These are phyloP conservation scores for Anoplius nigerrimus DNA, from an alignment of 2,888 invertebrate genomes.

Conservation along the genomic window DNA sequence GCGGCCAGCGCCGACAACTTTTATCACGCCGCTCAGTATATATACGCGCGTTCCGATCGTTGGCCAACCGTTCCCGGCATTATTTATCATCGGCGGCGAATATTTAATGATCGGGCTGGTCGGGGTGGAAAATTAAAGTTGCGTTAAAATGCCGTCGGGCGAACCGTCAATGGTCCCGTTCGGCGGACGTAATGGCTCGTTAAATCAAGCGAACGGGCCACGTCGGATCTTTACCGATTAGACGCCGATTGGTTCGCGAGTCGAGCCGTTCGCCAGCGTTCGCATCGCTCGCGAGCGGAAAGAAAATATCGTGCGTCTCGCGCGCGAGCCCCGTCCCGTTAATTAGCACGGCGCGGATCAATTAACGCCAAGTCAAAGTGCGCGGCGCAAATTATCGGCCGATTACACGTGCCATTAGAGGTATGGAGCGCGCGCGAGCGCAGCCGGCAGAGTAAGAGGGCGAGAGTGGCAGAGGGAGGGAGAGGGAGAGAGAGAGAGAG, in stretches of 20 bases:
- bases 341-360: slow-evolving; percentile 37
- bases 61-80: too few relatives aligned
- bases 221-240: too few relatives aligned
- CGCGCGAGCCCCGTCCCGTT: slow-evolving; percentile 33
- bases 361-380: slow-evolving; percentile 53
- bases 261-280: not conserved
- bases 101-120: not conserved
- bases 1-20: too few relatives aligned
- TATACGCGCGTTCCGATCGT: too few relatives aligned
- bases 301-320: not conserved
- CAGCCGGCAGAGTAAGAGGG: slow-evolving; percentile 6
- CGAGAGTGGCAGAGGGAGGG: slow-evolving; percentile 6
- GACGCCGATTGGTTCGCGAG: not conserved
- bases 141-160: not conserved
- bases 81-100: too few relatives aligned
- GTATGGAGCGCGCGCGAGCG: not conserved
- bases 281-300: not conserved
- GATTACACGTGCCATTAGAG: slow-evolving; percentile 70
- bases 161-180: not conserved
- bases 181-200: not conserved
- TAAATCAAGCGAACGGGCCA: too few relatives aligned
- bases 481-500: not conserved
- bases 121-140: not conserved
- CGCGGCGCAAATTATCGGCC: slow-evolving; percentile 66
- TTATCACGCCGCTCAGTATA: too few relatives aligned